Evolutionary conservation across 2,113 vertebrate species (phyloP), one percentile per base, ranked within the genome.

Genomic region (Numida meleagris): DNA sequence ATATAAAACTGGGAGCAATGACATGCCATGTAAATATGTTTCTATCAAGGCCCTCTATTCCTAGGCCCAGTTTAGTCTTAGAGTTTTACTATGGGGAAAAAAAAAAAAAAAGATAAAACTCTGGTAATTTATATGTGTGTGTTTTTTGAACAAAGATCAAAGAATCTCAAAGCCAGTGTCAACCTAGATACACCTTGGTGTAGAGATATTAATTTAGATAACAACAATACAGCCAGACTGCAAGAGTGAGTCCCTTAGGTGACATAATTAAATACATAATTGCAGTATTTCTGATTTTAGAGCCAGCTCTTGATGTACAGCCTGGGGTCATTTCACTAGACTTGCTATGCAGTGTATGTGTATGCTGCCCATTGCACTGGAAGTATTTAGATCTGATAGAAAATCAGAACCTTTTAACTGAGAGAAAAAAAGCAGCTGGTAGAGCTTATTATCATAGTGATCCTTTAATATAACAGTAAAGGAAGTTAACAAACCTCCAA

Each of bases 191-290:
- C 34, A 42, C 7, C 10, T 57, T 57, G 23, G 9, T 76, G n/a
- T 48, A 72, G 57, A 82, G 57, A 51, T 71, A 82, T 23, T 78
- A 89, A 38, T 87, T 86, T 61, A 87, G 77, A 84, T 91, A 65
- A 55, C 67, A 94, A 78, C 14, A 71, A 24, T 81, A 42, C 34
- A 81, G 80, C 17, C 34, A 74, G 73, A 45, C 38, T 62, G 14
- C 38, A 50, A 78, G 73, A 55, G 8, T 83, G n/a, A 59, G 31
- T 89, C 74, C 81, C 77, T 75, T 75, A 86, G 61, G 77, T 94
- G 73, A 78, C 25, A 51, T 86, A 95, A 90, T 91, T 94, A 94
- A 89, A 89, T 75, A 33, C 46, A 31, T 95, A 86, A 94, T 94
- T 81, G 71, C 62, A 66, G 7, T 3, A 2, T 81, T 93, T 74